Evolutionary conservation across 2,113 vertebrate genomes (phyloP), one percentile per base, ranked within the genome.

Genomic region (Cynocephalus volans): DNA sequence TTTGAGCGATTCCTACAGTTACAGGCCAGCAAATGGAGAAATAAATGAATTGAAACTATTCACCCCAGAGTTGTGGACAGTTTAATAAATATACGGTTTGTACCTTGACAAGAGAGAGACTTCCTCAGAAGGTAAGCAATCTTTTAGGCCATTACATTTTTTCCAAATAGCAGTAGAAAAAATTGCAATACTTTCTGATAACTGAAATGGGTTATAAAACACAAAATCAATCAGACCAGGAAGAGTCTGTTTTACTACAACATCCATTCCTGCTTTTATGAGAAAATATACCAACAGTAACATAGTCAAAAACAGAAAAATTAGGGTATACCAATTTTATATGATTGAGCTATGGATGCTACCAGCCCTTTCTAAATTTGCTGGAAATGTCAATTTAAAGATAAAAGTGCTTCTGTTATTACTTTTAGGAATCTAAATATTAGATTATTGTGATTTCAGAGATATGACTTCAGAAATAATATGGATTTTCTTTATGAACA

Each of bases 1-100:
- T 58, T 4, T 56, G 28, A 84, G 84, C 12, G 41, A 28, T 88
- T 70, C n/a, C 21, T 56, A 54, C 5, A 28, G 88, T 73, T 95
- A 62, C 1, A 89, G 64, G 41, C 62, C 10, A 11, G 9, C 28
- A 26, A 67, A 90, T 48, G 91, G 58, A 80, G 54, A 62, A 95
- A 81, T 4, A 58, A 96, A 97, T 26, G 0, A 87, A 95, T 79
- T 83, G 67, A 45, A 98, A 95, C 52, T 12, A 88, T 54, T 76
- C n/a, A 83, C 67, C 96, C 94, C 7, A 70, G 95, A 95, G 82
- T 94, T 97, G 92, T 48, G 96, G 72, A 88, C 10, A 97, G 31
- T 81, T 98, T 97, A 98, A 96, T 69, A 96, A 95, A 97, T 33
- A 88, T 19, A 95, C n/a, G 28, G 26, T 93, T 98, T 97, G 87